These are phyloP conservation scores for Macrosoma leucophasiata DNA, from an alignment of 2,888 invertebrate species.

Conservation along the genomic window DNA sequence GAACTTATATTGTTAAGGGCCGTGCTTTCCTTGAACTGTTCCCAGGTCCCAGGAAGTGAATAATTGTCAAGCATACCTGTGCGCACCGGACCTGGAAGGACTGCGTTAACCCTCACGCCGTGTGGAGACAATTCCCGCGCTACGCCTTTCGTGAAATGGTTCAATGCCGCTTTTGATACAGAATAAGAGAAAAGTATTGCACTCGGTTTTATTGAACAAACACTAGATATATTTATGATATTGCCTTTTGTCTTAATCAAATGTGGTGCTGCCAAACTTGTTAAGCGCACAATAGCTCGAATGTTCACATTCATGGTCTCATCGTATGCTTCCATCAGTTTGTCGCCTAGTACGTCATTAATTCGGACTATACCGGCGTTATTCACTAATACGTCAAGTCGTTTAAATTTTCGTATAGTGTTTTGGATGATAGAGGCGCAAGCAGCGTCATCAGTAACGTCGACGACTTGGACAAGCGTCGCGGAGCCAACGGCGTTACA, in stretches of 20 bases:
- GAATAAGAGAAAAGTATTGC: not conserved
- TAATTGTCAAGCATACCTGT: slow-evolving; percentile 15
- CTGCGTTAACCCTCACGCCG: slow-evolving; percentile 79
- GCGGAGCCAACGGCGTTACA: slow-evolving; percentile 32
- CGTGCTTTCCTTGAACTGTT: no score
- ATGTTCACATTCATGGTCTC: slow-evolving; percentile 35
- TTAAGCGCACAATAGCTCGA: slow-evolving; percentile 31
- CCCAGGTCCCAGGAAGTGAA: no score
- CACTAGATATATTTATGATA: slow-evolving; percentile 43
- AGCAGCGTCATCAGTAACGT: slow-evolving; percentile 33
- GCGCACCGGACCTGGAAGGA: slow-evolving; percentile 64
- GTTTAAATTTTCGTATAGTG: slow-evolving; percentile 34
- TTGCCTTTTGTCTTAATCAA: slow-evolving; percentile 38
- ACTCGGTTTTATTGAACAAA: slow-evolving; percentile 17
- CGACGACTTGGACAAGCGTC: slow-evolving; percentile 32
- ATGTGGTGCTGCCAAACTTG: slow-evolving; percentile 33
- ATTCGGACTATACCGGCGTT: slow-evolving; percentile 34
- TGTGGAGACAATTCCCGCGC: slow-evolving; percentile 48
- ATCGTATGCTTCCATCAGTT: slow-evolving; percentile 34
- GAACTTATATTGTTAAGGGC: not conserved
- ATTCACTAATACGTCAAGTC: slow-evolving; percentile 40
- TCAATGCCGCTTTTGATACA: slow-evolving; percentile 4
- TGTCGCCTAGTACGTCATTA: slow-evolving; percentile 25
- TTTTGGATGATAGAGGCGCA: slow-evolving; percentile 27
- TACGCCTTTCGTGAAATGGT: slow-evolving; percentile 3